Conservation (phyloP, 1,140 invertebrate genomes). For the Drosophila trapezifrons region DNA sequence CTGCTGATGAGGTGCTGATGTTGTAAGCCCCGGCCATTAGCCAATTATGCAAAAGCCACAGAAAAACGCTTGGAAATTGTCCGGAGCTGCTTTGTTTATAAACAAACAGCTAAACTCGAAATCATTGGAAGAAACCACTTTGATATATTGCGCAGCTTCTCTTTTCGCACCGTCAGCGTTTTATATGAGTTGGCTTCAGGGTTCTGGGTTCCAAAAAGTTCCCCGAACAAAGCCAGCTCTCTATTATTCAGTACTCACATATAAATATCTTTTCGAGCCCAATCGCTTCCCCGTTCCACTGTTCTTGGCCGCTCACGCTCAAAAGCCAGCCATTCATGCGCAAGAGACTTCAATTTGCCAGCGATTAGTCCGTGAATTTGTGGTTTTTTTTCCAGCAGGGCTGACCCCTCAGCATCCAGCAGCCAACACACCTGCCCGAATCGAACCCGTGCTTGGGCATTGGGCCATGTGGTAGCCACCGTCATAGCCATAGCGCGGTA, state of each 20-base stretch:
- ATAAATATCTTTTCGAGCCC: constrained; percentile 37
- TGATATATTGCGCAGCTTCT: constrained; percentile 66
- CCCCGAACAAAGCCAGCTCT: constrained; percentile 54
- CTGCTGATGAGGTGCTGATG: constrained; percentile 51
- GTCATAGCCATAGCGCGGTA: neutral
- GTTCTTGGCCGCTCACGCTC: constrained; percentile 57
- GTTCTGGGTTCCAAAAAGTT: constrained; percentile 54
- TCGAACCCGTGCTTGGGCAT: constrained; percentile 7
- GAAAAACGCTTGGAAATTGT: constrained; percentile 50
- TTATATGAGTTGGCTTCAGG: constrained; percentile 55
- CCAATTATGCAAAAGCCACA: constrained; percentile 64
- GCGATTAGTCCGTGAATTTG: constrained; percentile 52
- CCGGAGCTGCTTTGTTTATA: constrained; percentile 47
- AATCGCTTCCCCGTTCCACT: constrained; percentile 67
- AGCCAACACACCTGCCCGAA: constrained; percentile 20
- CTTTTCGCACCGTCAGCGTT: constrained; percentile 69
- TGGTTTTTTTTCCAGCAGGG: constrained; percentile 12
- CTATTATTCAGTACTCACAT: constrained; percentile 19
- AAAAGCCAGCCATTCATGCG: constrained; percentile 59
- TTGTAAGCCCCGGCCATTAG: constrained; percentile 66
- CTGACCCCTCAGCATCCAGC: constrained; percentile 30
- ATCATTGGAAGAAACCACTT: constrained; percentile 52
- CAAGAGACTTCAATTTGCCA: constrained; percentile 51
- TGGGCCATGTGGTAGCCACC: constrained; percentile 11
- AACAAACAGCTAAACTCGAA: constrained; percentile 38